These are phyloP conservation scores for Climacteris rufus DNA, from an alignment of 2,113 vertebrate species.

Conservation along the genomic window DNA sequence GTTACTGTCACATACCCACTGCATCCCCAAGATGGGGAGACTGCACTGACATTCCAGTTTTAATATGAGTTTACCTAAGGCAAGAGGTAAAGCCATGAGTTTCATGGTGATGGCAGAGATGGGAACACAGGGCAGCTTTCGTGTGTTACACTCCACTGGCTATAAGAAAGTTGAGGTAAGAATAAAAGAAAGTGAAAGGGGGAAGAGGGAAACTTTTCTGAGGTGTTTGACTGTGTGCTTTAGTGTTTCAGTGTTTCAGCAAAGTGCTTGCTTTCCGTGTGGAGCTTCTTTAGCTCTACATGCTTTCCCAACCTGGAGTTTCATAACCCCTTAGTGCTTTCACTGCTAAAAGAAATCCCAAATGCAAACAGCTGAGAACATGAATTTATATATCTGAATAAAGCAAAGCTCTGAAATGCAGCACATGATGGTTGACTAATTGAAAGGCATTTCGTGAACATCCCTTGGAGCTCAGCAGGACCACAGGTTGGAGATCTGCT, in stretches of 20 bases:
- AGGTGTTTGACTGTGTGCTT: neutral
- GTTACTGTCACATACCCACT: neutral
- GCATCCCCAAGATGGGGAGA: neutral
- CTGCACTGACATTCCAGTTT: neutral
- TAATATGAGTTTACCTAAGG: neutral
- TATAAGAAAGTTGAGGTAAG: neutral
- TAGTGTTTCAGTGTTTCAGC: neutral
- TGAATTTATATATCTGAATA: neutral
- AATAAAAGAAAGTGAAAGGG: neutral
- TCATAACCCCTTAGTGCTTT: neutral
- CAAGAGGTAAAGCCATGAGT: neutral
- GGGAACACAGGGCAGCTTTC: neutral
- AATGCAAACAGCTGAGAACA: neutral
- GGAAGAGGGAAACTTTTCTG: neutral
- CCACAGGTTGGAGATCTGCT: neutral
- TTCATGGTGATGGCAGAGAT: fast-evolving
- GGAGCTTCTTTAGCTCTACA: neutral
- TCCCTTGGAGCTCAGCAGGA: neutral
- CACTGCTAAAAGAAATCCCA: neutral
- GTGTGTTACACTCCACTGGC: fast-evolving
- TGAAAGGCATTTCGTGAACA: neutral
- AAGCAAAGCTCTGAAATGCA: neutral
- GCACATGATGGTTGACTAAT: neutral
- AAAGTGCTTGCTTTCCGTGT: fast-evolving
- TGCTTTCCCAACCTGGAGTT: neutral